These are phyloP conservation scores for Caenorhabditis inopinata DNA, from an alignment of 1,140 invertebrate genomes.

Conservation along the genomic window DNA sequence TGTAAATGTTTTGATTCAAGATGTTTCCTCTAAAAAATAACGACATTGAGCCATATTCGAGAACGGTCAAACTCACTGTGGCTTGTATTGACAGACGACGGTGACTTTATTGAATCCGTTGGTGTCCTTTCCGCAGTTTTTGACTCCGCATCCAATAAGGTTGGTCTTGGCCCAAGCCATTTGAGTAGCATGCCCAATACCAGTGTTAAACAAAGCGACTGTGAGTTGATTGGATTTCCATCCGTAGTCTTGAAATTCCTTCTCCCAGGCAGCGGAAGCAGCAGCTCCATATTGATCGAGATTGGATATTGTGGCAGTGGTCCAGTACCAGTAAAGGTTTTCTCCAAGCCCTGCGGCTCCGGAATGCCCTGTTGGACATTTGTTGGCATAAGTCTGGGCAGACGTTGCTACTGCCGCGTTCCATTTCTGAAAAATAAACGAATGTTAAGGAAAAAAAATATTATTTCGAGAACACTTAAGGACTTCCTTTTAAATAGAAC, in stretches of 20 bases:
- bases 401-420: neutral
- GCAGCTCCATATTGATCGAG: neutral
- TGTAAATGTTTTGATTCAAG: slow-evolving; percentile 3
- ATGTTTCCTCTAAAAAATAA: neutral
- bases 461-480: too few species aligned
- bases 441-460: too few species aligned
- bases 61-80: neutral
- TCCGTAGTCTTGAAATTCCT: slow-evolving; percentile 27
- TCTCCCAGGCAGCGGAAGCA: slow-evolving; percentile 25
- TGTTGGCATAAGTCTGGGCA: slow-evolving; percentile 33
- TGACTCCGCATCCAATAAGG: slow-evolving; percentile 34
- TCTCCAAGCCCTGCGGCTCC: slow-evolving; percentile 21
- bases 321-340: slow-evolving; percentile 23
- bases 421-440: neutral
- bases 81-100: slow-evolving; percentile 29
- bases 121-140: neutral
- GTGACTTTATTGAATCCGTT: neutral
- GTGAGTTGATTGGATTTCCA: neutral
- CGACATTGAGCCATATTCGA: neutral
- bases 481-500: too few species aligned
- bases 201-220: neutral
- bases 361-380: slow-evolving; percentile 20
- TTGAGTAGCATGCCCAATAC: slow-evolving; percentile 31
- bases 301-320: neutral
- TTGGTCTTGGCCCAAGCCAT: slow-evolving; percentile 36